Percentiles rank a stretch among this genome's conserved stretches.
Conservation (phyloP, 2,797 vertebrate species). For the Nannoperca obscura region DNA sequence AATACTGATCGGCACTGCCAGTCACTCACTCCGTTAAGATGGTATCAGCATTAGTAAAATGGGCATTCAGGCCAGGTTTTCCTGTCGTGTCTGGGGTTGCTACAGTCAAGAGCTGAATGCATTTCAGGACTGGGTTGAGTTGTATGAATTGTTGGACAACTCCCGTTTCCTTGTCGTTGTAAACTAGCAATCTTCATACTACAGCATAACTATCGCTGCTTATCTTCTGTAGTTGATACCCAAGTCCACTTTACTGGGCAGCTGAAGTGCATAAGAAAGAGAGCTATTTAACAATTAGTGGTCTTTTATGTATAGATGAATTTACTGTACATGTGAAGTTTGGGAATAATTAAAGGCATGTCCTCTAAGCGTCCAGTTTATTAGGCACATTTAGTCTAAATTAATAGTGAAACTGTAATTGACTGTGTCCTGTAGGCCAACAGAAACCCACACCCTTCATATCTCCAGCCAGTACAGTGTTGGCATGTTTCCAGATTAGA, state of each 20-base stretch:
- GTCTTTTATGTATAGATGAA: neutral
- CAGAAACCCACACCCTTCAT: neutral
- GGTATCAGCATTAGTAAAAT: slow-evolving; percentile 35
- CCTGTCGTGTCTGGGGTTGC: slow-evolving; percentile 11
- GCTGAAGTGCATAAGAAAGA: neutral
- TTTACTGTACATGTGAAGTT: neutral
- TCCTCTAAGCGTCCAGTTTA: neutral
- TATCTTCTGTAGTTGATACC: neutral
- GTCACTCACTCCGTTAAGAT: slow-evolving; percentile 40
- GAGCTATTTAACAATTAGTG: neutral
- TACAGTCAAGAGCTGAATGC: neutral
- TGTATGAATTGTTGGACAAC: slow-evolving; percentile 5
- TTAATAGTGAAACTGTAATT: neutral
- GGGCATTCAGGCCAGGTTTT: slow-evolving; percentile 16
- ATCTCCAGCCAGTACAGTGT: neutral
- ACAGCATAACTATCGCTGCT: neutral
- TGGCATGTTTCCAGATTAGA: neutral
- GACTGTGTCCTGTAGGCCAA: neutral
- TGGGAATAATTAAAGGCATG: neutral
- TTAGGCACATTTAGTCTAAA: neutral
- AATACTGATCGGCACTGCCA: slow-evolving; percentile 50
- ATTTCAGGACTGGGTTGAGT: slow-evolving; percentile 10
- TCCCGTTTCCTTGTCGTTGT: slow-evolving; percentile 10
- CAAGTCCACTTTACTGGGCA: neutral
- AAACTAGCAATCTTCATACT: neutral